Percentiles rank a stretch among this genome's conserved stretches.
Evolutionary conservation across 1,140 invertebrate species (phyloP).

Genomic region (Holcopasites calliopsidis): DNA sequence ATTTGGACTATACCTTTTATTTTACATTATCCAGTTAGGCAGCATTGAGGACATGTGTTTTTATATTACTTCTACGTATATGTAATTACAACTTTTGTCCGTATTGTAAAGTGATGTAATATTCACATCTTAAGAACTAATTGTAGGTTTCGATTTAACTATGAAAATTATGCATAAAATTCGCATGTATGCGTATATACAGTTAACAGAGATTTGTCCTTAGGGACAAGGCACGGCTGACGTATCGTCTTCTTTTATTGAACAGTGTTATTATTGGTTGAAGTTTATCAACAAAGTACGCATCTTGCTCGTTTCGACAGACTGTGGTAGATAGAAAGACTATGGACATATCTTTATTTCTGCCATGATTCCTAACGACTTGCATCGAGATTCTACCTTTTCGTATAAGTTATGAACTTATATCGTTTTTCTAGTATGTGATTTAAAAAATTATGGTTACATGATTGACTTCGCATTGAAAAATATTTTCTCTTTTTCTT

Average conservation of each 20-base stretch:
- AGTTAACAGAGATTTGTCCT: conserved; percentile 46
- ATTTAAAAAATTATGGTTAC: conserved; percentile 55
- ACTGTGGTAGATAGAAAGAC: conserved; percentile 13
- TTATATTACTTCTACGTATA: conserved; percentile 11
- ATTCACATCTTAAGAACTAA: conserved; percentile 43
- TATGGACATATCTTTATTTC: conserved; percentile 43
- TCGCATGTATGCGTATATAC: conserved; percentile 20
- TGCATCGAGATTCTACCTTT: conserved; percentile 16
- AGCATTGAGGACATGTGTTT: conserved; percentile 32
- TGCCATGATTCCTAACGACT: conserved; percentile 31
- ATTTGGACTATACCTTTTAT: conserved; percentile 30
- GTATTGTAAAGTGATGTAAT: conserved; percentile 13
- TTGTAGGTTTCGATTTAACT: conserved; percentile 32
- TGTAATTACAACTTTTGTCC: conserved; percentile 1
- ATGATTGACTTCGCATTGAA: conserved; percentile 45
- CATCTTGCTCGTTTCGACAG: conserved; percentile 24
- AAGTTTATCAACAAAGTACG: conserved; percentile 40
- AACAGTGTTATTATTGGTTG: conserved; percentile 41
- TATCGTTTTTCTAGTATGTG: conserved; percentile 48
- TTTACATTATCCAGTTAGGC: conserved; percentile 39
- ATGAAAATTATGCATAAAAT: conserved; percentile 36
- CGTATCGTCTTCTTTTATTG: conserved; percentile 33
- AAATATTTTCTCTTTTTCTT: conserved; percentile 44
- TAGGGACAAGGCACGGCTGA: conserved; percentile 55
- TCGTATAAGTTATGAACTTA: conserved; percentile 51